A percentile compares a stretch with the other conserved stretches of the same genome.
Evolutionary conservation across 2,888 invertebrate genomes (phyloP).

Genomic region (Philhelius pedissequus): DNA sequence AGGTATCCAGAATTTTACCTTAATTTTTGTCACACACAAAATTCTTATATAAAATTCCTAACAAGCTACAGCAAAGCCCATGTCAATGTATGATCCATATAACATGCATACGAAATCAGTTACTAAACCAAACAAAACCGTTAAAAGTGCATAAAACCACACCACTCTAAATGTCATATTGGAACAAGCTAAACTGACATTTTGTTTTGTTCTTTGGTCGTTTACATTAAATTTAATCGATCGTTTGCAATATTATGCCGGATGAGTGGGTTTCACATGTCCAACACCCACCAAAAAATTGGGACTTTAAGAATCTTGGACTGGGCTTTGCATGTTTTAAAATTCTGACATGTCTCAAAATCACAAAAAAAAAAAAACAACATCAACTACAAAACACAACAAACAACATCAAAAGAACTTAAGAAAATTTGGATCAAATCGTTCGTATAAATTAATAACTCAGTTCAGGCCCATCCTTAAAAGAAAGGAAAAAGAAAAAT

Average conservation of each 20-base stretch:
- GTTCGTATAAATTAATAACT: conserved; percentile 47
- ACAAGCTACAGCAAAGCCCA: neutral
- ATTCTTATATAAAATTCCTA: conserved; percentile 11
- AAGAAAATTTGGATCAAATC: conserved; percentile 19
- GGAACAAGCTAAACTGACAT: conserved; percentile 32
- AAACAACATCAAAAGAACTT: conserved; percentile 2
- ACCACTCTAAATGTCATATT: conserved; percentile 43
- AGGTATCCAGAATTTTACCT: neutral
- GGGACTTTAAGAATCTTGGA: conserved; percentile 1
- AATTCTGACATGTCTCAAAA: conserved; percentile 32
- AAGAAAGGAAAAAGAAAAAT: conserved; percentile 29
- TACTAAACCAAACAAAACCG: conserved; percentile 38
- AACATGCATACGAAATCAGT: conserved; percentile 52
- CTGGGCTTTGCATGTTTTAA: conserved; percentile 14
- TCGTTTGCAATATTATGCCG: conserved; percentile 54
- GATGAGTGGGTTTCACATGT: conserved; percentile 50
- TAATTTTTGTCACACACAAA: conserved; percentile 20
- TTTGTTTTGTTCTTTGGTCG: conserved; percentile 13
- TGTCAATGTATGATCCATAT: conserved; percentile 28
- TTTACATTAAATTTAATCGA: conserved; percentile 48
- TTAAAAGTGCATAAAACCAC: conserved; percentile 50
- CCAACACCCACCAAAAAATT: conserved; percentile 46
- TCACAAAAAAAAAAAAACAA: neutral
- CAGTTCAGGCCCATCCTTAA: conserved; percentile 43
- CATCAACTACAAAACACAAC: conserved; percentile 10